Percentiles rank a stretch among this genome's conserved stretches.
Conservation (phyloP, 2,113 vertebrate genomes). For the Prolemur simus region DNA sequence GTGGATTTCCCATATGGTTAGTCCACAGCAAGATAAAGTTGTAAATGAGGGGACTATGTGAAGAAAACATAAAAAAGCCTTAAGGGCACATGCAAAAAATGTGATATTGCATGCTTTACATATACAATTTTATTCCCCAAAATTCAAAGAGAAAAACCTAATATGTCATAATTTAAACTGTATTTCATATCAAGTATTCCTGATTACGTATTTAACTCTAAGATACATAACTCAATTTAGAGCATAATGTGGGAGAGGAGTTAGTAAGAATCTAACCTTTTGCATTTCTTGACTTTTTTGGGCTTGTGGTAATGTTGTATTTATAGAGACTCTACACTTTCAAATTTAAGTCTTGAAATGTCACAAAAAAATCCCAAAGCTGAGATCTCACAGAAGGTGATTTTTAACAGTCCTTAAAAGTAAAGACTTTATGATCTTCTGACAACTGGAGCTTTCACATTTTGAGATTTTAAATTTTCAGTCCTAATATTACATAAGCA, state of each 20-base stretch:
- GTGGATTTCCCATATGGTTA: slow-evolving; percentile 82
- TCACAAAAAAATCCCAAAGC: slow-evolving; percentile 81
- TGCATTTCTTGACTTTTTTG: slow-evolving; percentile 82
- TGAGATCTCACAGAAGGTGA: slow-evolving; percentile 81
- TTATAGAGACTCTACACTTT: slow-evolving; percentile 81
- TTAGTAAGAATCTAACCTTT: slow-evolving; percentile 81
- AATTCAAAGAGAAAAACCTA: slow-evolving; percentile 73
- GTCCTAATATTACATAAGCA: slow-evolving; percentile 75
- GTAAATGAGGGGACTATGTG: slow-evolving; percentile 81
- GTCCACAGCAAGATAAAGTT: slow-evolving; percentile 81
- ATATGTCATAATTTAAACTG: slow-evolving; percentile 74
- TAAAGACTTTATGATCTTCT: slow-evolving; percentile 81
- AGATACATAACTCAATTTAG: slow-evolving; percentile 72
- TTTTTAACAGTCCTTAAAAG: slow-evolving; percentile 80
- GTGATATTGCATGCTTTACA: slow-evolving; percentile 74
- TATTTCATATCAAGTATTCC: slow-evolving; percentile 70
- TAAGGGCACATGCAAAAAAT: slow-evolving; percentile 81
- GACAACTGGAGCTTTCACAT: slow-evolving; percentile 77
- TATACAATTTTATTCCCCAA: slow-evolving; percentile 64
- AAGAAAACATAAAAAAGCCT: slow-evolving; percentile 80
- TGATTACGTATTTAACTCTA: slow-evolving; percentile 74
- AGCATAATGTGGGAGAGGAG: slow-evolving; percentile 78
- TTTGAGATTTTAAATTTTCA: slow-evolving; percentile 70
- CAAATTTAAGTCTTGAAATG: slow-evolving; percentile 81
- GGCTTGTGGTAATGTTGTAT: slow-evolving; percentile 78